Evolutionary conservation across 2,113 vertebrate species (phyloP), one percentile per base, ranked within the genome.

Genomic region (Entosphenus tridentatus): DNA sequence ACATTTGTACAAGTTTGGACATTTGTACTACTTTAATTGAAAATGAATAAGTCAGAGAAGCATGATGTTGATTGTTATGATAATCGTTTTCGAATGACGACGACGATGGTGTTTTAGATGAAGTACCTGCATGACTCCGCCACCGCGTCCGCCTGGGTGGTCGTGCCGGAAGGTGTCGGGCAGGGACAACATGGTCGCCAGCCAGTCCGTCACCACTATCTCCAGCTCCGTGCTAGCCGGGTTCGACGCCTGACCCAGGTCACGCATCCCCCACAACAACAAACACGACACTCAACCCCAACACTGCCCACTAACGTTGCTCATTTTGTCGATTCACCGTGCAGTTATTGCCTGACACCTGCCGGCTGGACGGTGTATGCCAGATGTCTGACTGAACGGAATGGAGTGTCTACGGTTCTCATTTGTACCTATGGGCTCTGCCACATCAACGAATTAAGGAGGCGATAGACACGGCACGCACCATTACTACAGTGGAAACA

Each of bases 141-240:
- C 91, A 0, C 93, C 93, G 17, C 76, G 81, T 74, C 90, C 87
- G 68, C 83, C 54, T 0, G 85, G 83, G 68, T 92, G 85, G 74
- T 93, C 76, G 70, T 97, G 93, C 55, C 89, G 75, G 75, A 93
- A 97, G 73, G 83, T 82, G 21, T 81, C 76, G 0, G 93, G 93
- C 55, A 97, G 89, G 1, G 86, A 89, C 72, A 97, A 76, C 69
- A 92, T 93, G 80, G 89, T 87, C 59, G 88, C 91, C 76, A 97
- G 72, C 93, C 93, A 97, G 75, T 97, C 93, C 86, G 93, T 84
- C 70, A 97, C 78, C n/a, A 84, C 84, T 76, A 96, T 92, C 76
- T 97, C 93, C 78, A 97, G 77, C 71, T 97, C 93, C 2, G 93
- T 97, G 72, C 87, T 92, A 1, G 81, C 90, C n/a, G 91, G 91